Percentiles rank a stretch among this genome's conserved stretches.
Conservation (phyloP, 2,888 invertebrate genomes). For the Urechis unicinctus region DNA sequence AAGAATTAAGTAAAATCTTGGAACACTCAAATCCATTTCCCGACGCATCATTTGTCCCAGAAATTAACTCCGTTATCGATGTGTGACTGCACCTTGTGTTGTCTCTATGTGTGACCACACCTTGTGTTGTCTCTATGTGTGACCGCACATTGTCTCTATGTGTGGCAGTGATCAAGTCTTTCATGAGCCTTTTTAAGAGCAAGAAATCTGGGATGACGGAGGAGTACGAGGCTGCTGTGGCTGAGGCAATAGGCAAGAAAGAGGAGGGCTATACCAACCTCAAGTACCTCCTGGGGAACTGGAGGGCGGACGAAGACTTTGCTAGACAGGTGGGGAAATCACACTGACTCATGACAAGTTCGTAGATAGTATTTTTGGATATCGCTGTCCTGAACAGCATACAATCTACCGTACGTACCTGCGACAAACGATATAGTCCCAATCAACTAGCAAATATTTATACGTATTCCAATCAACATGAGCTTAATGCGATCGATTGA, state of each 20-base stretch:
- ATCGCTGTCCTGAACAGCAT: not conserved
- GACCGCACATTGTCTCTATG: not conserved
- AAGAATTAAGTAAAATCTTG: not conserved
- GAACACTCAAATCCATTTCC: not conserved
- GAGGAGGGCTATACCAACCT: constrained; percentile 4
- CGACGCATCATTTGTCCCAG: too few species aligned
- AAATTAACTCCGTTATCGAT: too few species aligned
- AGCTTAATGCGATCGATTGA: too few species aligned
- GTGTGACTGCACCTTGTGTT: not conserved
- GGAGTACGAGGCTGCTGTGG: constrained; percentile 3
- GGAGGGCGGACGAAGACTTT: constrained; percentile 14
- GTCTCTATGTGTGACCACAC: not conserved
- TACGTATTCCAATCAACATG: too few species aligned
- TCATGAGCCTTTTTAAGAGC: constrained; percentile 6
- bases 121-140: not conserved
- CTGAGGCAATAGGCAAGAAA: constrained; percentile 1
- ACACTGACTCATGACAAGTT: not conserved
- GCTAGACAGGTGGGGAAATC: constrained; percentile 12
- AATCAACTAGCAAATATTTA: too few species aligned
- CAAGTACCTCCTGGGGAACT: constrained; percentile 6
- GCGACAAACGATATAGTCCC: too few species aligned
- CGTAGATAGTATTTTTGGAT: not conserved
- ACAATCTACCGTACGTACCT: not conserved
- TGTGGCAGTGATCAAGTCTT: constrained; percentile 1
- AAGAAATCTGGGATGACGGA: constrained; percentile 3